phyloP scores from a whole-genome alignment of 2,797 vertebrate species.

The Lerista edwardsae region DNA sequence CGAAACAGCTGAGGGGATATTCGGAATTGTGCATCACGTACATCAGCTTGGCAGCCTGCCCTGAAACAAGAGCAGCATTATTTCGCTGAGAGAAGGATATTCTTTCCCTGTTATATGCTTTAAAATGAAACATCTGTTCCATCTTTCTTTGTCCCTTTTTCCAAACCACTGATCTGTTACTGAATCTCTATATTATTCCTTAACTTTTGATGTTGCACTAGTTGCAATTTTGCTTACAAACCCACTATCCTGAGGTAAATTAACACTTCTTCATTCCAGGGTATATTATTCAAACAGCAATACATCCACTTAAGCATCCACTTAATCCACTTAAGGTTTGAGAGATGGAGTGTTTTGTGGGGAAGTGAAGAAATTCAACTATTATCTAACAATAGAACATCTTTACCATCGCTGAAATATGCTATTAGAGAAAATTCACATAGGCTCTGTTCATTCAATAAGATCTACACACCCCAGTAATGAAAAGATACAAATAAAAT shows the following conservation, averaged over 20 bases:
- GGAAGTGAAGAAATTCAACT: not conserved
- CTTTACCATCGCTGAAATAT: not conserved
- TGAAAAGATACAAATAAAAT: not conserved
- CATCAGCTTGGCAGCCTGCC: constrained; percentile 92
- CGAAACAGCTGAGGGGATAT: constrained; percentile 92
- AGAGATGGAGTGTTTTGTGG: not conserved
- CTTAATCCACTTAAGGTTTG: not conserved
- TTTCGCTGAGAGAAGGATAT: constrained; percentile 1
- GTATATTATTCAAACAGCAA: not conserved
- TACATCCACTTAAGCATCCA: not conserved
- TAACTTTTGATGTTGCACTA: not conserved
- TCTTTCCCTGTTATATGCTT: not conserved
- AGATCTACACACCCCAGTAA: not conserved
- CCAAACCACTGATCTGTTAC: not conserved
- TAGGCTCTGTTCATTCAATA: not conserved
- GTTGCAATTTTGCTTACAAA: not conserved
- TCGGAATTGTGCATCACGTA: constrained; percentile 99
- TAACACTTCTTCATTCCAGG: not conserved
- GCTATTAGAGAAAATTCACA: not conserved
- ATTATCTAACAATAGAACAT: not conserved
- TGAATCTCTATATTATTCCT: constrained; percentile 5
- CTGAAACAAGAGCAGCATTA: constrained; percentile 69
- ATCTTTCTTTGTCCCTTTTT: constrained; percentile 1
- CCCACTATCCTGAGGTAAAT: not conserved
- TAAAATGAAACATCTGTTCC: constrained; percentile 34